Conservation (phyloP, 2,888 invertebrate genomes). For the Patella pellucida region DNA sequence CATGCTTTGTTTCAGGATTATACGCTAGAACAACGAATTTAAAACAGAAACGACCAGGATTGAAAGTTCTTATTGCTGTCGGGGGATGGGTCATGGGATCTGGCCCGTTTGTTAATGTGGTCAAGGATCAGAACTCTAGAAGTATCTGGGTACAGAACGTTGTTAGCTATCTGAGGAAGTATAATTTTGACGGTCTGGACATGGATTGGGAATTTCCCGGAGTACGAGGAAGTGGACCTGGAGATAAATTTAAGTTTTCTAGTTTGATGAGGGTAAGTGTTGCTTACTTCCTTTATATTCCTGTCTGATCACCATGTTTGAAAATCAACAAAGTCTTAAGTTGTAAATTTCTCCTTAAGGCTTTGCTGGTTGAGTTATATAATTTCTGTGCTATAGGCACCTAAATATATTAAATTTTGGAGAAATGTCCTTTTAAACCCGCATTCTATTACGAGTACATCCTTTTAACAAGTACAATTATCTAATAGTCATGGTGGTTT, state of each 20-base stretch:
- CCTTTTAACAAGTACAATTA: too few species aligned
- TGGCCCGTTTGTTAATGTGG: slow-evolving; percentile 52
- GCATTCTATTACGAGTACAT: too few species aligned
- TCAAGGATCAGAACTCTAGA: slow-evolving; percentile 9
- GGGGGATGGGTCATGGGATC: slow-evolving; percentile 57
- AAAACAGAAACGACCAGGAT: slow-evolving; percentile 40
- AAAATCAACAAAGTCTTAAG: too few species aligned
- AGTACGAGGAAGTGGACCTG: slow-evolving; percentile 58
- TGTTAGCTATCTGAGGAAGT: slow-evolving; percentile 38
- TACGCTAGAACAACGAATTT: slow-evolving; percentile 65
- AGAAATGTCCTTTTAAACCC: too few species aligned
- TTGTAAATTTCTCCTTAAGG: too few species aligned
- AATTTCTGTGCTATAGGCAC: too few species aligned
- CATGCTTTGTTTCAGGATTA: slow-evolving; percentile 25
- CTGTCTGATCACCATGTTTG: too few species aligned
- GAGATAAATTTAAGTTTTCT: slow-evolving; percentile 56
- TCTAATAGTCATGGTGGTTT: neutral
- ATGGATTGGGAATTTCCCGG: slow-evolving; percentile 93
- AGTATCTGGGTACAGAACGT: slow-evolving; percentile 24
- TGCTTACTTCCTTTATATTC: neutral
- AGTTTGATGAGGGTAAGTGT: slow-evolving; percentile 45
- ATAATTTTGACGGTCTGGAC: slow-evolving; percentile 87
- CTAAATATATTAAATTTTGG: too few species aligned
- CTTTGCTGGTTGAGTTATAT: too few species aligned
- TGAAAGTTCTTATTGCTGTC: slow-evolving; percentile 50